A percentile compares a stretch with the other conserved stretches of the same genome.
phyloP scores from a whole-genome alignment of 2,113 vertebrate species.

The Morone saxatilis region DNA sequence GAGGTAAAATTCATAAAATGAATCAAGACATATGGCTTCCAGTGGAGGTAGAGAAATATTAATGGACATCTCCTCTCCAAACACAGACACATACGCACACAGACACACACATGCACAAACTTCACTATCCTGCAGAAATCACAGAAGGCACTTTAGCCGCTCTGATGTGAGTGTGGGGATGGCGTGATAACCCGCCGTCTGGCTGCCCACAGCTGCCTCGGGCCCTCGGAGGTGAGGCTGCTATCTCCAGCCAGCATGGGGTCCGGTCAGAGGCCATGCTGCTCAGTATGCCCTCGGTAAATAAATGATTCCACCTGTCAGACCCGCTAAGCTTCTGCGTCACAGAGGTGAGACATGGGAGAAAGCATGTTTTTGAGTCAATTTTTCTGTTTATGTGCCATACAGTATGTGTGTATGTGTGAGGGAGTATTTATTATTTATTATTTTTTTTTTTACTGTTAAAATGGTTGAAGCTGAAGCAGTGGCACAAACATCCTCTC shows the following conservation, averaged over 20 bases:
- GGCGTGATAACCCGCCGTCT: conserved; percentile 42
- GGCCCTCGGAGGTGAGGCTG: conserved; percentile 29
- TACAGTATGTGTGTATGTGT: neutral
- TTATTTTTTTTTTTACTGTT: too few relatives aligned
- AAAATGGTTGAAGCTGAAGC: too few relatives aligned
- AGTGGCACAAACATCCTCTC: too few relatives aligned
- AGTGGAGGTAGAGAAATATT: conserved; percentile 31
- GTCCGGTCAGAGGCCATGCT: conserved; percentile 53
- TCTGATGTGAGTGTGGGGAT: conserved; percentile 8
- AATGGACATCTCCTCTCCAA: conserved; percentile 5
- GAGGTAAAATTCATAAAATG: neutral
- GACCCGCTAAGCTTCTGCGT: conserved; percentile 46
- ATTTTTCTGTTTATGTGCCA: neutral
- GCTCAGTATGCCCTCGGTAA: conserved; percentile 55
- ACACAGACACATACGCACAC: neutral
- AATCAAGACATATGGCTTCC: neutral
- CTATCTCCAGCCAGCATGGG: conserved; percentile 57
- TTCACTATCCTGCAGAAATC: conserved; percentile 22
- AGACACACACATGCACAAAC: neutral
- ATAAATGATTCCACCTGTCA: conserved; percentile 73
- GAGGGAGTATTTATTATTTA: neutral
- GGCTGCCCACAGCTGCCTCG: conserved; percentile 35
- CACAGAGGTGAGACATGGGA: neutral
- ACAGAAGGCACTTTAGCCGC: conserved; percentile 24
- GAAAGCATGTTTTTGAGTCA: conserved; percentile 22